Conservation (phyloP, 2,113 vertebrate genomes). For the Sturnus vulgaris region DNA sequence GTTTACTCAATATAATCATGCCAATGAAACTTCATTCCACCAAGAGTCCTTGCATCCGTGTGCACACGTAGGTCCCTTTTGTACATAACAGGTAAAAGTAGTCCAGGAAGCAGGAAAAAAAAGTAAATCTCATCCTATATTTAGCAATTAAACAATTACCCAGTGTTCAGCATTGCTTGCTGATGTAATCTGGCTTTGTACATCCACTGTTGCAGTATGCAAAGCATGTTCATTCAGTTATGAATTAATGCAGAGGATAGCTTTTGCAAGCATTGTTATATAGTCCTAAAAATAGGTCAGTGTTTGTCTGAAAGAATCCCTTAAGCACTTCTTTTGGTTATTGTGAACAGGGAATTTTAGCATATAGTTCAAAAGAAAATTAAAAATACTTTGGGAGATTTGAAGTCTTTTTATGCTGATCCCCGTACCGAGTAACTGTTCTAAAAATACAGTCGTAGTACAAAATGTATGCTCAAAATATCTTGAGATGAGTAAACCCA, state of each 20-base stretch:
- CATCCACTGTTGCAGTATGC: not conserved
- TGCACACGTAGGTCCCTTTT: not conserved
- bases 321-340: not conserved
- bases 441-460: not conserved
- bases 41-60: not conserved
- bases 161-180: not conserved
- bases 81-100: not conserved
- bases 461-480: not conserved
- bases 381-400: not conserved
- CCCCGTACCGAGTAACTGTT: not conserved
- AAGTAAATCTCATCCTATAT: not conserved
- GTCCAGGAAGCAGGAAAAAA: not conserved
- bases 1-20: not conserved
- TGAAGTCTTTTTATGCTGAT: not conserved
- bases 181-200: not conserved
- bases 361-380: not conserved
- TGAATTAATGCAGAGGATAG: not conserved
- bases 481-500: not conserved
- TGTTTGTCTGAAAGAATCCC: not conserved
- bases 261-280: not conserved
- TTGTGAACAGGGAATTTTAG: not conserved
- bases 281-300: not conserved
- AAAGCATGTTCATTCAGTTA: not conserved
- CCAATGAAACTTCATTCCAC: not conserved
- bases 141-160: not conserved